Conservation (phyloP, 2,888 invertebrate species). For the Strigamia crassipes region DNA sequence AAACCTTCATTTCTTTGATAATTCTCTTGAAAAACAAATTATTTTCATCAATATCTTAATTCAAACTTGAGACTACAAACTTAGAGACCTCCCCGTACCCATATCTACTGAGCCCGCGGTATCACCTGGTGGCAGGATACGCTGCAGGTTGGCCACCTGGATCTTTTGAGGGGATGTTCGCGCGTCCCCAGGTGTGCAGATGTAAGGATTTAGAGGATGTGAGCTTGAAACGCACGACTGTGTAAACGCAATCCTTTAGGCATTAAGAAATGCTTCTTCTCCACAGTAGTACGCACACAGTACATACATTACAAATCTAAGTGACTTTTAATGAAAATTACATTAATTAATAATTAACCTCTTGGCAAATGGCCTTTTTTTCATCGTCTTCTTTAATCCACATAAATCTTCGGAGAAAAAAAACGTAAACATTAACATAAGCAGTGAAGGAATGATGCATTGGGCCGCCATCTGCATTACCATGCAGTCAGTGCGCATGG, state of each 20-base stretch:
- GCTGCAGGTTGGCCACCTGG: conserved; percentile 39
- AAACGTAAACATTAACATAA: not conserved
- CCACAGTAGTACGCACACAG: too few species aligned
- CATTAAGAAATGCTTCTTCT: not conserved
- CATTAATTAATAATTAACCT: too few species aligned
- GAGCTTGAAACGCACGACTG: conserved; percentile 10
- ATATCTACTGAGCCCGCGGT: not conserved
- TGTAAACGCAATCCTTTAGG: conserved; percentile 17
- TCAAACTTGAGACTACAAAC: not conserved
- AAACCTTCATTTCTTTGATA: not conserved
- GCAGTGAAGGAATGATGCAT: not conserved
- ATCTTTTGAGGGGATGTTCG: not conserved
- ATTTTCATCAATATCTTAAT: not conserved
- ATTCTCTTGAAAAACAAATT: not conserved
- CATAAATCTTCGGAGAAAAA: not conserved
- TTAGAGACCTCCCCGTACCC: not conserved
- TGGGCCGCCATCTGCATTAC: conserved; percentile 14
- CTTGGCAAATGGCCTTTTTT: not conserved
- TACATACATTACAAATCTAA: too few species aligned
- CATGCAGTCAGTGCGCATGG: conserved; percentile 14
- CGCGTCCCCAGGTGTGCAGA: conserved; percentile 32
- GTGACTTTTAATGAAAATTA: too few species aligned
- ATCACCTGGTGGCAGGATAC: conserved; percentile 25
- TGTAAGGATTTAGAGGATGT: conserved; percentile 5
- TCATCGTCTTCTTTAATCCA: not conserved